phyloP scores from a whole-genome alignment of 2,113 vertebrate genomes.

The Kobus ellipsiprymnus region DNA sequence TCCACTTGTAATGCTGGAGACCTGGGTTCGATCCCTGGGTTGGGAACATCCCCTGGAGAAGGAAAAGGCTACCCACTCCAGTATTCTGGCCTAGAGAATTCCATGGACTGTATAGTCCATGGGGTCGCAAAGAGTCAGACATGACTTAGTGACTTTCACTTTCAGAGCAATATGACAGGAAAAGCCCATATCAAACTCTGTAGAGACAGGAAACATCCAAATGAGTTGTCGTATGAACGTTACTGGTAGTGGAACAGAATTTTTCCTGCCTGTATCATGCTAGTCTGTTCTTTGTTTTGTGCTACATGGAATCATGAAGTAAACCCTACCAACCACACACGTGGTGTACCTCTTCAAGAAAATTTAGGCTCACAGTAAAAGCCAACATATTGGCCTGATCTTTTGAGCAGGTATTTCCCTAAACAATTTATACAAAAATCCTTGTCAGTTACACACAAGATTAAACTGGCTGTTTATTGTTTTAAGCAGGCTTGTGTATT shows the following conservation, averaged over 20 bases:
- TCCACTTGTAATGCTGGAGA: not conserved
- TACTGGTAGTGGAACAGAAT: slow-evolving; percentile 62
- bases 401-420: slow-evolving; percentile 21
- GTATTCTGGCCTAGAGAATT: not conserved
- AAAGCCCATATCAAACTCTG: slow-evolving; percentile 17
- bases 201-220: slow-evolving; percentile 39
- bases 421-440: slow-evolving; percentile 21
- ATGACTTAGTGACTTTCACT: not conserved
- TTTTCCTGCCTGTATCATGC: not conserved
- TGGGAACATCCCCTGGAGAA: not conserved
- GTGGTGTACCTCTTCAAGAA: not conserved
- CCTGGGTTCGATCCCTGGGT: not conserved
- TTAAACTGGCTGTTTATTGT: slow-evolving; percentile 44
- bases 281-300: slow-evolving; percentile 16
- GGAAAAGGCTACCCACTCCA: not conserved
- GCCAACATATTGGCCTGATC: not conserved
- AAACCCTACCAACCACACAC: not conserved
- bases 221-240: not conserved
- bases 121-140: not conserved
- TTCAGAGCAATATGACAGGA: not conserved
- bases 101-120: not conserved
- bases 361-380: not conserved
- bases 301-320: slow-evolving; percentile 50
- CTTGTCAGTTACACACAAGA: not conserved
- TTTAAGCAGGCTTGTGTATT: not conserved